Percentiles rank a stretch among this genome's conserved stretches.
Evolutionary conservation across 2,888 invertebrate genomes (phyloP).

Genomic region (Phortica okadai): DNA sequence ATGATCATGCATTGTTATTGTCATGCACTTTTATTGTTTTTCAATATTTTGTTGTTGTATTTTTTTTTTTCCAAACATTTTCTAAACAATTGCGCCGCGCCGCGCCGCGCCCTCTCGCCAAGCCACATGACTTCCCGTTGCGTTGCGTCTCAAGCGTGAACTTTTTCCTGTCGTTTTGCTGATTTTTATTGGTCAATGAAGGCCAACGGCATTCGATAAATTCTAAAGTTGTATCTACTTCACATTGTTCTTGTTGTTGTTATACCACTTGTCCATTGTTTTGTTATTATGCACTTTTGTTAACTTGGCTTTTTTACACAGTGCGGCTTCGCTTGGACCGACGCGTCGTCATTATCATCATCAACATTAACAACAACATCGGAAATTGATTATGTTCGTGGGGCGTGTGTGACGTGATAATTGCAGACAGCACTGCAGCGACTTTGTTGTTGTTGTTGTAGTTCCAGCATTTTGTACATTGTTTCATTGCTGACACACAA

Average conservation of each 20-base stretch:
- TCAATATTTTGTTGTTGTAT: constrained; percentile 4
- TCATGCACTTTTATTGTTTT: constrained; percentile 24
- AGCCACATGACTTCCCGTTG: too few relatives aligned
- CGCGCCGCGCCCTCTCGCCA: constrained; percentile 23
- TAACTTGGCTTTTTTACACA: constrained; percentile 12
- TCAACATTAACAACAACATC: constrained; percentile 16
- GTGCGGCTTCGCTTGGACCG: not conserved
- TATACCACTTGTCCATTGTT: constrained; percentile 6
- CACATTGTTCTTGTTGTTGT: constrained; percentile 23
- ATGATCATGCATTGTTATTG: not conserved
- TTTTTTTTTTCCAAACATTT: not conserved
- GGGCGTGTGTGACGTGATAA: constrained; percentile 34
- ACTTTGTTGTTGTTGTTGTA: not conserved
- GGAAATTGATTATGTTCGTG: constrained; percentile 41
- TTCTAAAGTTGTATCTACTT: constrained; percentile 1
- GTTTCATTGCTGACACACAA: too few relatives aligned
- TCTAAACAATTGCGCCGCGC: constrained; percentile 14
- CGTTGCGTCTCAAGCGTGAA: constrained; percentile 25
- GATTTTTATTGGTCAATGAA: constrained; percentile 57
- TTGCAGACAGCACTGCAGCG: constrained; percentile 1
- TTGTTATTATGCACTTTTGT: constrained; percentile 2
- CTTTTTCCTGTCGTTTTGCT: constrained; percentile 24
- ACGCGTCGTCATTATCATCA: not conserved
- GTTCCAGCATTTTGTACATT: too few relatives aligned
- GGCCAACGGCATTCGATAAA: constrained; percentile 63